Conservation (phyloP, 2,888 invertebrate genomes). For the Acanthosepion pharaonis region DNA sequence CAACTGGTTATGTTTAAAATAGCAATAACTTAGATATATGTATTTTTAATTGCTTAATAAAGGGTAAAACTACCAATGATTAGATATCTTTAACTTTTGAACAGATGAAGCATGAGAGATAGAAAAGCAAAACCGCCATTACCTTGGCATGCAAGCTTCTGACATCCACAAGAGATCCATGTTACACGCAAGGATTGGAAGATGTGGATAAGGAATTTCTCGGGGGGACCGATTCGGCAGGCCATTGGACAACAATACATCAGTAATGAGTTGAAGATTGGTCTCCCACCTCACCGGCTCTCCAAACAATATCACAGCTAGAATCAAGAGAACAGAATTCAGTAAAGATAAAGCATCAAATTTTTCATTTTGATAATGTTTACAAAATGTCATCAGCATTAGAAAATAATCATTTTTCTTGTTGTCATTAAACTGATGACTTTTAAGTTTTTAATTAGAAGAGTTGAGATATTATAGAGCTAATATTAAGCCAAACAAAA, state of each 20-base stretch:
- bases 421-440: too few relatives aligned
- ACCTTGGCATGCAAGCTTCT: constrained; percentile 80
- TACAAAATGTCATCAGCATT: too few relatives aligned
- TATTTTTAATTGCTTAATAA: not conserved
- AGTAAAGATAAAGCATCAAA: constrained; percentile 47
- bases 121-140: constrained; percentile 48
- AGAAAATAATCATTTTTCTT: too few relatives aligned
- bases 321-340: constrained; percentile 46
- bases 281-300: constrained; percentile 82
- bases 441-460: too few relatives aligned
- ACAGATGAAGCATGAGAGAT: not conserved
- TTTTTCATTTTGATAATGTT: not conserved
- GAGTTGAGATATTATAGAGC: too few relatives aligned
- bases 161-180: constrained; percentile 82
- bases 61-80: not conserved
- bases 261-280: constrained; percentile 80
- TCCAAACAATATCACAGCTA: constrained; percentile 80
- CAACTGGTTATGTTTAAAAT: too few relatives aligned
- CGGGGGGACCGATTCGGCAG: constrained; percentile 74
- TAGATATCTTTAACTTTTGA: not conserved
- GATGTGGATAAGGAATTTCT: constrained; percentile 78
- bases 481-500: too few relatives aligned
- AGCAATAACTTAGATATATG: too few relatives aligned
- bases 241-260: constrained; percentile 80
- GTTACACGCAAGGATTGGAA: constrained; percentile 82